Percentiles rank a stretch among this genome's conserved stretches.
These are phyloP conservation scores for Papilio dardanus DNA, from an alignment of 1,140 invertebrate species.

Conservation along the genomic window DNA sequence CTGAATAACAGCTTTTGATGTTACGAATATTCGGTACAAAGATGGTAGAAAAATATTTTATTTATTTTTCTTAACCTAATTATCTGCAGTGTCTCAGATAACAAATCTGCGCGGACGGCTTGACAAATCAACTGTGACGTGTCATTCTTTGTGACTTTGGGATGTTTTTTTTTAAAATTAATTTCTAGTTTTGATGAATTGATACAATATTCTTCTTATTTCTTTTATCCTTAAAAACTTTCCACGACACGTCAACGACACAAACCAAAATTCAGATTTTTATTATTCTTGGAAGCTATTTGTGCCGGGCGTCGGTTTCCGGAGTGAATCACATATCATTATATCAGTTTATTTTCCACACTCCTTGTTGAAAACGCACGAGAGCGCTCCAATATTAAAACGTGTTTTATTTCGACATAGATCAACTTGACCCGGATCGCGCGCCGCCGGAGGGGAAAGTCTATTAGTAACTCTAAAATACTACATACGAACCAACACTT, in stretches of 20 bases:
- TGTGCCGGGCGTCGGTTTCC: conserved; percentile 36
- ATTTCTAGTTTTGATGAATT: not conserved
- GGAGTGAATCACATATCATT: conserved; percentile 37
- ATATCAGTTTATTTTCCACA: conserved; percentile 23
- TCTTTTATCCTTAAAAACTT: not conserved
- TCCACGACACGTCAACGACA: conserved; percentile 2
- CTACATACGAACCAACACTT: conserved; percentile 25
- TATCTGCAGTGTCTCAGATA: too few species aligned
- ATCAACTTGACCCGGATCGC: conserved; percentile 40
- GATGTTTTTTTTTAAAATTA: not conserved
- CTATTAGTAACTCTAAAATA: conserved; percentile 18
- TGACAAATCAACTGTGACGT: too few species aligned
- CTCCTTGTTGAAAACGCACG: not conserved
- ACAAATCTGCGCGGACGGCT: too few species aligned
- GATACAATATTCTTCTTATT: not conserved
- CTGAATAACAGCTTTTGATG: not conserved
- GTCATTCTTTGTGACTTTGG: too few species aligned
- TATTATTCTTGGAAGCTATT: conserved; percentile 29
- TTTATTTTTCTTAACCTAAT: too few species aligned
- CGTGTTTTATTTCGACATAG: conserved; percentile 38
- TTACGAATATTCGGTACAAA: not conserved
- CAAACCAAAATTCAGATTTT: conserved; percentile 1
- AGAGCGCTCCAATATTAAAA: conserved; percentile 29
- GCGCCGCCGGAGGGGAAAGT: conserved; percentile 4
- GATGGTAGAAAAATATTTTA: too few species aligned